These are phyloP conservation scores for Rhopalosiphum padi DNA, from an alignment of 1,140 invertebrate genomes.

Conservation along the genomic window DNA sequence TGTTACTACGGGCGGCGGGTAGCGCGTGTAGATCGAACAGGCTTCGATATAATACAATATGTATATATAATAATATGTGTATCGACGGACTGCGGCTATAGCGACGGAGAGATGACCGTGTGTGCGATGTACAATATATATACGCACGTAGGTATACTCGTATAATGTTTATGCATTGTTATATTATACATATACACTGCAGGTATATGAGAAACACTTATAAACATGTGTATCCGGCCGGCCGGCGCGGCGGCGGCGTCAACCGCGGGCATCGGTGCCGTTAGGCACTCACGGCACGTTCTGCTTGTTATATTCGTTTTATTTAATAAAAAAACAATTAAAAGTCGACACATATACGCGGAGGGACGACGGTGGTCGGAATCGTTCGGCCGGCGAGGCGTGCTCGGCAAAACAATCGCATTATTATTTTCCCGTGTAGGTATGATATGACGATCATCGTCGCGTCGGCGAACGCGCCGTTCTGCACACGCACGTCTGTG, in stretches of 20 bases:
- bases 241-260: conserved; percentile 40
- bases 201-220: conserved; percentile 28
- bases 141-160: neutral
- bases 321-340: conserved; percentile 57
- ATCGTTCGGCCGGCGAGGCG: conserved; percentile 25
- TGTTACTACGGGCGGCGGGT: neutral
- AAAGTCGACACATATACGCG: conserved; percentile 49
- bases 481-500: neutral
- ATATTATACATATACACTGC: neutral
- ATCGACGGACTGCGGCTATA: neutral
- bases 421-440: neutral
- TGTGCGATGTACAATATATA: neutral
- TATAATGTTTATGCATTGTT: neutral
- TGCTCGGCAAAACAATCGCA: conserved; percentile 49
- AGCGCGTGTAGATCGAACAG: neutral
- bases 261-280: conserved; percentile 34
- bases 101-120: neutral
- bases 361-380: neutral
- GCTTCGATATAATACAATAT: neutral
- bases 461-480: neutral
- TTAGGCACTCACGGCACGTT: conserved; percentile 55
- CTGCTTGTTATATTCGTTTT: conserved; percentile 54
- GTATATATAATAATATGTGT: too few species aligned
- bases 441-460: neutral
- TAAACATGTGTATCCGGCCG: conserved; percentile 51